Evolutionary conservation across 30 jellyfish, hydroid and myxozoan species (phyloP).

Genomic region (Pelagia noctiluca): DNA sequence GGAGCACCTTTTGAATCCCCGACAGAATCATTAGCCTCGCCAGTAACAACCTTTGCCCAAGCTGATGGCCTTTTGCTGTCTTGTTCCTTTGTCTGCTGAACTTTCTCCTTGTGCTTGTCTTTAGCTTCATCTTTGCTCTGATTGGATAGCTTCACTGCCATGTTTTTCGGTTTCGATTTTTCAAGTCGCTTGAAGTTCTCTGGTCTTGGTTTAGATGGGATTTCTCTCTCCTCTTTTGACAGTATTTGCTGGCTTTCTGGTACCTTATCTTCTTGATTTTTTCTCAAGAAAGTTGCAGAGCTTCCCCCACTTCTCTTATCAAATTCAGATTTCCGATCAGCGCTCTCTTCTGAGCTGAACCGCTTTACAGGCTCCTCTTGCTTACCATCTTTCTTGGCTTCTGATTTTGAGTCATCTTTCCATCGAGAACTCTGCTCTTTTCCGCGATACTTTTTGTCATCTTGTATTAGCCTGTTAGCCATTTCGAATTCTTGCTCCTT

Average conservation of each 20-base stretch:
- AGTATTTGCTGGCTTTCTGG: slow-evolving; percentile 10
- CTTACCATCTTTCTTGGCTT: not conserved
- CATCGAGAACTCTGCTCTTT: slow-evolving; percentile 7
- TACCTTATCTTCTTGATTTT: not conserved
- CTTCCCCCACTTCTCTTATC: not conserved
- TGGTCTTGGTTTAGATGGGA: slow-evolving; percentile 19
- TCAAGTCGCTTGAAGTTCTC: slow-evolving; percentile 68
- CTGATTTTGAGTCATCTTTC: not conserved
- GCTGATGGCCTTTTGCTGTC: slow-evolving; percentile 78
- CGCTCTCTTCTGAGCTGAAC: not conserved
- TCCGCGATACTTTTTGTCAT: not conserved
- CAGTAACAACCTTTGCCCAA: slow-evolving; percentile 89
- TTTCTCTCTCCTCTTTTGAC: not conserved
- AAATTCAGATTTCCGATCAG: not conserved
- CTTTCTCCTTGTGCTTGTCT: slow-evolving; percentile 18
- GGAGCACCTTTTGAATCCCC: slow-evolving; percentile 52
- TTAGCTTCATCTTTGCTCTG: slow-evolving; percentile 14
- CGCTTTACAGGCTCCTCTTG: not conserved
- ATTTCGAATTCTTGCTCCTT: slow-evolving; percentile 40
- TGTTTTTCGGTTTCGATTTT: slow-evolving; percentile 40
- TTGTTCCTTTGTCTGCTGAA: slow-evolving; percentile 25
- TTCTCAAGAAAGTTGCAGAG: not conserved
- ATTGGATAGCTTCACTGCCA: slow-evolving; percentile 35
- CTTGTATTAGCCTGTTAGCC: slow-evolving; percentile 1
- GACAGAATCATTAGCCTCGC: slow-evolving; percentile 56